Base-by-base conservation (phyloP, 2,797 vertebrate species). In the Orientallactaga sibirica region DNA sequence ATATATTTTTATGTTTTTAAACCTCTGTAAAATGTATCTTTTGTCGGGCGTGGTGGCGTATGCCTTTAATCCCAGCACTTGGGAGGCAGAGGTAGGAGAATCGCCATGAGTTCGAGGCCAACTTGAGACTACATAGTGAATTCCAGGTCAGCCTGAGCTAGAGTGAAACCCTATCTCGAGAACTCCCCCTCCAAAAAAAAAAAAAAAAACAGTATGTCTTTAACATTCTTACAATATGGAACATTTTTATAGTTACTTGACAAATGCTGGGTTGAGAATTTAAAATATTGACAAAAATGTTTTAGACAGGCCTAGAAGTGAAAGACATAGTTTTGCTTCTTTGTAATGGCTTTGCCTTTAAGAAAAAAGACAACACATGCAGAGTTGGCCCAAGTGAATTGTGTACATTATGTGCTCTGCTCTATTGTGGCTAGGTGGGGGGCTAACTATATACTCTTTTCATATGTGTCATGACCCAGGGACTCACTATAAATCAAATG, bases 381-480 rank as follows among this genome's bases (percentile, higher is more conserved):
- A 52, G 62, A 27, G 1, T 9, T 25, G 25, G 89, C 64, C 14
- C n/a, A 62, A 8, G 2, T 29, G 5, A 61, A 76, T 86, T 43
- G 76, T 19, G 9, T 33, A 68, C 1, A 22, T 19, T 80, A 1
- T 68, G 12, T 79, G 6, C 5, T 5, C 22, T 86, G 48, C 4
- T 22, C 6, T 41, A 7, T 1, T 2, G 1, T 15, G 12, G 9
- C 10, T 5, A 64, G 64, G 33, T 37, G 4, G 0, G 0, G 11
- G 22, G 16, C 0, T 66, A 18, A 55, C 2, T 29, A 18, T 0
- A 64, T 5, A 29, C 55, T 64, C 11, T 70, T 84, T 83, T 80
- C 9, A 29, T n/a, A 66, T 14, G 3, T n/a, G 33, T 86, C 25
- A 73, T 14, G 43, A 79, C 8, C 91, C 22, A 37, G 20, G 29